phyloP scores from a whole-genome alignment of 2,888 invertebrate genomes.

The Bombylius major region DNA sequence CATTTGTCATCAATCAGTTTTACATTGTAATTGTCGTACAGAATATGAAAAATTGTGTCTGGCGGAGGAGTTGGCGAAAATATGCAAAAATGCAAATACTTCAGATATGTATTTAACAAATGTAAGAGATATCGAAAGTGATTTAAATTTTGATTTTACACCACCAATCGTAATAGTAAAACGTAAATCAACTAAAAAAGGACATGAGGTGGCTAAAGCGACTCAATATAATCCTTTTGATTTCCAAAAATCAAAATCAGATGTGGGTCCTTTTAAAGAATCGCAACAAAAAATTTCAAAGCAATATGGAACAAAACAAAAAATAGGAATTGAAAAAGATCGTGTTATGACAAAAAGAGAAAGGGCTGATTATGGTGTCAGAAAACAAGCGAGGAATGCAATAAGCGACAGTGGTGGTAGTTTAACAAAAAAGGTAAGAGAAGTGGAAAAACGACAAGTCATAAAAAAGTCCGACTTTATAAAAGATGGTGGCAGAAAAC shows the following conservation, averaged over 20 bases:
- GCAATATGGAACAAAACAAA: too few relatives aligned
- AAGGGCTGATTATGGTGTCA: too few relatives aligned
- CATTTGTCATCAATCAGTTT: conserved; percentile 40
- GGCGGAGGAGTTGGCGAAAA: conserved; percentile 40
- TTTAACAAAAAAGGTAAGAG: too few relatives aligned
- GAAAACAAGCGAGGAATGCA: too few relatives aligned
- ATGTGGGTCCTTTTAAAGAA: not conserved
- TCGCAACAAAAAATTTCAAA: not conserved
- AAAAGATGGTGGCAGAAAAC: too few relatives aligned
- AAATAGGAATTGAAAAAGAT: not conserved
- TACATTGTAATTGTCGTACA: conserved; percentile 27
- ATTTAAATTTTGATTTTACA: conserved; percentile 58
- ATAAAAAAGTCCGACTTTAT: too few relatives aligned
- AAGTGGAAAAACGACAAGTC: too few relatives aligned
- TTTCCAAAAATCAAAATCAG: conserved; percentile 23
- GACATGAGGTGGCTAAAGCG: conserved; percentile 42
- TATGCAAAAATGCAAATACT: conserved; percentile 23
- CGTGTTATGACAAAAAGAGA: not conserved
- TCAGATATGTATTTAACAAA: conserved; percentile 27
- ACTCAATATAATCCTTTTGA: conserved; percentile 50
- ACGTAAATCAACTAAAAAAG: conserved; percentile 40
- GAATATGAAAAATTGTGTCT: conserved; percentile 37
- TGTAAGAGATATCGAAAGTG: conserved; percentile 41
- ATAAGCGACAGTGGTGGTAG: too few relatives aligned
- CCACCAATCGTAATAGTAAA: conserved; percentile 57